Evolutionary conservation across 2,888 invertebrate genomes (phyloP).

Genomic region (Cerastoderma edule): DNA sequence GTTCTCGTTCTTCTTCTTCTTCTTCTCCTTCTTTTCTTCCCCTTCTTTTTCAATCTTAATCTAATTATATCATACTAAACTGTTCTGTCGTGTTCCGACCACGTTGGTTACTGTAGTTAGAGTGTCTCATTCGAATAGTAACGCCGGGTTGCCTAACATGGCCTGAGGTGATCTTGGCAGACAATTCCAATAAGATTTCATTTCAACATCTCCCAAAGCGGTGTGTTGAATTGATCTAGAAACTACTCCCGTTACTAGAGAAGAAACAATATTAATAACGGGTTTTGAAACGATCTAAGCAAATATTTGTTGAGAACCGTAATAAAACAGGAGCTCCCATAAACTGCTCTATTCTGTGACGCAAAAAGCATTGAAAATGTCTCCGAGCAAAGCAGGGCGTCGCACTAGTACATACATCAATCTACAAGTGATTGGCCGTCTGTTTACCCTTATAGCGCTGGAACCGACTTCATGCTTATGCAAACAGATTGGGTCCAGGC

Average conservation of each 20-base stretch:
- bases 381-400: too few species aligned
- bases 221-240: background rate
- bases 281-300: conserved; percentile 19
- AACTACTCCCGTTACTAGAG: background rate
- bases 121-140: background rate
- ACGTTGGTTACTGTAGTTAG: too few species aligned
- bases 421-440: too few species aligned
- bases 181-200: conserved; percentile 17
- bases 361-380: background rate
- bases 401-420: too few species aligned
- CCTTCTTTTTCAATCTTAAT: too few species aligned
- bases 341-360: conserved; percentile 1
- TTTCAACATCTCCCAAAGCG: conserved; percentile 21
- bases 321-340: conserved; percentile 1
- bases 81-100: too few species aligned
- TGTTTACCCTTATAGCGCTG: background rate
- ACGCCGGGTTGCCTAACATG: background rate
- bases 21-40: too few species aligned
- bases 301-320: conserved; percentile 17
- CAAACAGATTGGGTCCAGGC: background rate
- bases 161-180: background rate
- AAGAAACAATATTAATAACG: conserved; percentile 16
- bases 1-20: too few species aligned
- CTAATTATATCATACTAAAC: too few species aligned
- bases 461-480: background rate